phyloP scores from a whole-genome alignment of 2,888 invertebrate species.

The Drosophila pullipes region DNA sequence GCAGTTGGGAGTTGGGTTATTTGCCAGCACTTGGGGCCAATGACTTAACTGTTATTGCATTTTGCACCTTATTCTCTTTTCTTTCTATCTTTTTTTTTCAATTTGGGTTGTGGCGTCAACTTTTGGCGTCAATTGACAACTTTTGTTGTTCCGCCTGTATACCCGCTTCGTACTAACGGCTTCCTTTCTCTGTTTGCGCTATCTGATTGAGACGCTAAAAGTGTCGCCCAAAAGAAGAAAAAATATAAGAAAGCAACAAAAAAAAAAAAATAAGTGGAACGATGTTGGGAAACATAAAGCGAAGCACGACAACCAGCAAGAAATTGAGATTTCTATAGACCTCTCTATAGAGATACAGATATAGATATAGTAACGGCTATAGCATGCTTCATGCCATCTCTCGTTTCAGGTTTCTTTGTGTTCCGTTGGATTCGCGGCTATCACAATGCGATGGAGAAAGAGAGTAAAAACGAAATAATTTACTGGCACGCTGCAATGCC shows the following conservation, averaged over 20 bases:
- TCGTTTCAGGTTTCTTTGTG: constrained; percentile 28
- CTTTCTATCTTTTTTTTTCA: constrained; percentile 33
- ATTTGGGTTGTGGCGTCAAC: constrained; percentile 66
- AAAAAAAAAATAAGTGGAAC: constrained; percentile 26
- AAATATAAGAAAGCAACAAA: background rate
- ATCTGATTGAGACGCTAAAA: constrained; percentile 76
- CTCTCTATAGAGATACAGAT: constrained; percentile 16
- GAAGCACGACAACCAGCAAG: constrained; percentile 56
- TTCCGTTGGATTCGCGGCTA: constrained; percentile 16
- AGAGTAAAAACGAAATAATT: constrained; percentile 16
- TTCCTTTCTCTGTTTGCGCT: constrained; percentile 54
- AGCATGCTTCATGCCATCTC: constrained; percentile 13
- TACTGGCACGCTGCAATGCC: constrained; percentile 38
- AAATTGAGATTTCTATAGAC: constrained; percentile 65
- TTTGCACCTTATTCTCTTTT: constrained; percentile 68
- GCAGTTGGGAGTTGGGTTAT: constrained; percentile 31
- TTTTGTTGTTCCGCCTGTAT: constrained; percentile 61
- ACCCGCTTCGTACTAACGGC: constrained; percentile 1
- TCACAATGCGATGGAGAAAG: constrained; percentile 31
- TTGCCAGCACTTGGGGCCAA: constrained; percentile 66
- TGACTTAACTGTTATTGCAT: constrained; percentile 80
- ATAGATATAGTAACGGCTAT: constrained; percentile 47
- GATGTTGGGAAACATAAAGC: constrained; percentile 56
- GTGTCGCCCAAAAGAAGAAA: constrained; percentile 40
- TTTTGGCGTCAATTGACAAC: constrained; percentile 81